Percentiles rank a stretch among this genome's conserved stretches.
Conservation (phyloP, 2,888 invertebrate genomes). For the Heliconius ismenius region DNA sequence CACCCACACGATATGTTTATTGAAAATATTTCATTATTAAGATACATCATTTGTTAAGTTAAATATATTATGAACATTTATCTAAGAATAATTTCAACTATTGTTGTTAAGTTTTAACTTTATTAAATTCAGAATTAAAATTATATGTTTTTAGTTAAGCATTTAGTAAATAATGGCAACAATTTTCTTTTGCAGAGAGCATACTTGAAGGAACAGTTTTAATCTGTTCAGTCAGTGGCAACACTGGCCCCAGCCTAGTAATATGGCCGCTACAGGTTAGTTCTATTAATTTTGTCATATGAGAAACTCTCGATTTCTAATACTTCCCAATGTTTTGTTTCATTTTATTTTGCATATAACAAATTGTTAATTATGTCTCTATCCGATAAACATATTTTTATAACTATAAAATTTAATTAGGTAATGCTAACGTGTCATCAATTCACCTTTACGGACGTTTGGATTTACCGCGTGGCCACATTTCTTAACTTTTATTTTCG, state of each 20-base stretch:
- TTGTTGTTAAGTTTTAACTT: not conserved
- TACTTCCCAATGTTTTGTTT: constrained; percentile 44
- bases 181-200: constrained; percentile 20
- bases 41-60: not conserved
- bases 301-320: constrained; percentile 58
- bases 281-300: constrained; percentile 80
- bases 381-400: constrained; percentile 27
- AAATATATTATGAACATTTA: not conserved
- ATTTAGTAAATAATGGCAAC: constrained; percentile 22
- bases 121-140: not conserved
- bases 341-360: constrained; percentile 39
- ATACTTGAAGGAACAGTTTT: constrained; percentile 23
- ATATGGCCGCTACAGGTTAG: constrained; percentile 89
- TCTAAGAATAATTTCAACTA: not conserved
- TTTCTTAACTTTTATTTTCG: constrained; percentile 60
- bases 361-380: constrained; percentile 31
- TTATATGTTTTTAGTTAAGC: not conserved
- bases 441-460: constrained; percentile 79
- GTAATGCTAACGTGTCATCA: constrained; percentile 81
- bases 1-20: too few species aligned
- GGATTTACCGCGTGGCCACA: constrained; percentile 82
- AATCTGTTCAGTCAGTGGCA: constrained; percentile 59
- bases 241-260: constrained; percentile 81
- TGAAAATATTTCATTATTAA: too few species aligned
- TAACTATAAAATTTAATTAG: constrained; percentile 33